A percentile compares a stretch with the other conserved stretches of the same genome.
Conservation (phyloP, 2,113 vertebrate genomes). For the Ginglymostoma cirratum region DNA sequence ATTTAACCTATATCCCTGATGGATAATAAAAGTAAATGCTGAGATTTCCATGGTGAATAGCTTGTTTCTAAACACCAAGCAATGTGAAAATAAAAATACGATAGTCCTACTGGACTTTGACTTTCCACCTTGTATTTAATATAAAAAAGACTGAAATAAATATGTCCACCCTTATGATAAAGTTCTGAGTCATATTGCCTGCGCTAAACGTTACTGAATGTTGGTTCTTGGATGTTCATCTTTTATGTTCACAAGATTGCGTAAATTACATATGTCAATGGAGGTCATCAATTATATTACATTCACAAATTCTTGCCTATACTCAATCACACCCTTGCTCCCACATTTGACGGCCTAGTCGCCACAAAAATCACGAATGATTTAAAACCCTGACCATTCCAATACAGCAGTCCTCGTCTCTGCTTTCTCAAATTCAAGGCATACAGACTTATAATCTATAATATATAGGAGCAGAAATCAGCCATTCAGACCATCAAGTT, state of each 20-base stretch:
- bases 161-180: not conserved
- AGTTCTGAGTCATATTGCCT: not conserved
- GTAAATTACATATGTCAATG: not conserved
- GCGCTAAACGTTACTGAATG: not conserved
- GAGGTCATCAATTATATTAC: not conserved
- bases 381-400: not conserved
- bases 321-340: not conserved
- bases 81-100: not conserved
- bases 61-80: not conserved
- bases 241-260: not conserved
- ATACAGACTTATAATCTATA: not conserved
- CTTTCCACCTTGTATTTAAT: not conserved
- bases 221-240: not conserved
- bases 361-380: not conserved
- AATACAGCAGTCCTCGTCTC: not conserved
- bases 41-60: not conserved
- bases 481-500: too few relatives aligned
- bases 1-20: not conserved
- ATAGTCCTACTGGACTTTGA: not conserved
- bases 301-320: not conserved
- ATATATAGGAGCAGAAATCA: too few relatives aligned
- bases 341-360: not conserved
- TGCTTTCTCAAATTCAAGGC: not conserved
- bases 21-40: not conserved
- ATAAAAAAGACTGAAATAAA: not conserved